A percentile compares a stretch with the other conserved stretches of the same genome.
phyloP scores from a whole-genome alignment of 2,113 vertebrate species.

The pig (Sus scrofa) region DNA sequence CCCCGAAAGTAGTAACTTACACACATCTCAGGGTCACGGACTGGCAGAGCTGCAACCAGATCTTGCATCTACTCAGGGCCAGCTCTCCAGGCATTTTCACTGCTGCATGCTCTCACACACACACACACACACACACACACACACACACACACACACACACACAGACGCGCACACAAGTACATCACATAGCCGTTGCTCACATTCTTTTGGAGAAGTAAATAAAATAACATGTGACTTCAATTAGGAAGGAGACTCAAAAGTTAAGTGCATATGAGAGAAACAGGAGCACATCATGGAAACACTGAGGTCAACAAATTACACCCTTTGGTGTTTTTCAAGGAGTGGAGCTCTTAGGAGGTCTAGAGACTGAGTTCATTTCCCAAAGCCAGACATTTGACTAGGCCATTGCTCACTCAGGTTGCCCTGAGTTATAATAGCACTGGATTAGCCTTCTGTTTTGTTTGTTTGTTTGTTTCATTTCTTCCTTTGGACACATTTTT shows the following conservation, averaged over 20 bases:
- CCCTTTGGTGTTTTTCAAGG: background rate
- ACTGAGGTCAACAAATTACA: background rate
- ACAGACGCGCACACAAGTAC: background rate
- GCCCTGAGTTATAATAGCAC: background rate
- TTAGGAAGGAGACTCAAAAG: constrained; percentile 19
- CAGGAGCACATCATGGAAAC: constrained; percentile 16
- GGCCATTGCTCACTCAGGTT: background rate
- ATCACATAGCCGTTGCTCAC: background rate
- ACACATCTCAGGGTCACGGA: background rate
- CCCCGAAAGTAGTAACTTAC: background rate
- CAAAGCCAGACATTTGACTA: background rate
- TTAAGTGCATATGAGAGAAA: background rate
- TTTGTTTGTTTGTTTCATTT: background rate
- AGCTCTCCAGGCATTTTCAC: background rate
- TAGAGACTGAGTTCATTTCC: background rate
- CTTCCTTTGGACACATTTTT: background rate
- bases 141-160: background rate
- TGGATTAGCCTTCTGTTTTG: background rate
- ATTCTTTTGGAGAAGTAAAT: constrained; percentile 41
- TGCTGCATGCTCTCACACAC: too few relatives aligned
- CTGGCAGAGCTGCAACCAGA: background rate
- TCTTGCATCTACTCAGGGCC: background rate
- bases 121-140: too few relatives aligned
- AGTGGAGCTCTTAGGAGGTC: background rate
- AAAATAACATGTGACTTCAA: constrained; percentile 25